These are phyloP conservation scores for Oscheius sp. DNA, from an alignment of 2,888 invertebrate species.

Conservation along the genomic window DNA sequence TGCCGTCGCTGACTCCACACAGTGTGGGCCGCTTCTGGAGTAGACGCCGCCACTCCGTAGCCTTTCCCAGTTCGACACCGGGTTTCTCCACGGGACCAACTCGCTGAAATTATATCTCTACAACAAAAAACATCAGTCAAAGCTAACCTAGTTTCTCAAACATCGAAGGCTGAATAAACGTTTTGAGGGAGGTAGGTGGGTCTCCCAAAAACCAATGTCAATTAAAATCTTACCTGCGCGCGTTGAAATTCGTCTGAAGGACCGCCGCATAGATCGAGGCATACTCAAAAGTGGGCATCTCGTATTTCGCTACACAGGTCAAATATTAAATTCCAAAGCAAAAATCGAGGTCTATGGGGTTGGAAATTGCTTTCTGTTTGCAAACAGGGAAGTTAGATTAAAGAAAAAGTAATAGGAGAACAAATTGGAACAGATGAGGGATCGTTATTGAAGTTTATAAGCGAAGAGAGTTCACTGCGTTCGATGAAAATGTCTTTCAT, in stretches of 20 bases:
- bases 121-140: neutral
- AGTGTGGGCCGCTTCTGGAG: conserved; percentile 45
- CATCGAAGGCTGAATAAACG: neutral
- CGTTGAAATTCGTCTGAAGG: conserved; percentile 12
- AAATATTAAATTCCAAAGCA: conserved; percentile 9
- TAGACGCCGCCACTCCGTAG: conserved; percentile 50
- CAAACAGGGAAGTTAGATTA: neutral
- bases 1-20: conserved; percentile 39
- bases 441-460: neutral
- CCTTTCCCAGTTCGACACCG: conserved; percentile 36
- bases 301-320: neutral
- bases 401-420: neutral
- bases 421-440: neutral
- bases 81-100: conserved; percentile 30
- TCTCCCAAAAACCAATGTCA: neutral
- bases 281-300: conserved; percentile 22
- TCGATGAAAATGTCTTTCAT: no score
- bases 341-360: neutral
- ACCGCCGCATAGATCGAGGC: conserved; percentile 20
- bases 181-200: conserved; percentile 1
- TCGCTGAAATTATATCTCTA: conserved; percentile 22
- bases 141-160: neutral
- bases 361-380: neutral
- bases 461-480: no score
- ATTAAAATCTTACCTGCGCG: conserved; percentile 13